A percentile compares a stretch with the other conserved stretches of the same genome.
Conservation (phyloP, 2,888 invertebrate genomes). For the Caenorhabditis panamensis region DNA sequence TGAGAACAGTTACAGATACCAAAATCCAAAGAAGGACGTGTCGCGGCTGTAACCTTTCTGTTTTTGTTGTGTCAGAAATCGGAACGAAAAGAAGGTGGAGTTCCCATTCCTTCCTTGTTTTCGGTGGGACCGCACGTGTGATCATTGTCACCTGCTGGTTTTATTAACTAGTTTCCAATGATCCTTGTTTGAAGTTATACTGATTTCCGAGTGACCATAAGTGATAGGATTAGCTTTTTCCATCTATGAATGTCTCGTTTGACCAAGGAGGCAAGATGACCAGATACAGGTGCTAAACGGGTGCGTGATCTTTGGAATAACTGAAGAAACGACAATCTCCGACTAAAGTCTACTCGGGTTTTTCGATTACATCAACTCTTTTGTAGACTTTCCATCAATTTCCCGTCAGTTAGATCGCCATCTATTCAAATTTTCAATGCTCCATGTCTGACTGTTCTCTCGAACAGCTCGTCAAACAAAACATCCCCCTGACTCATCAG, state of each 20-base stretch:
- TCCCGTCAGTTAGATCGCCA: background rate
- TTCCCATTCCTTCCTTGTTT: background rate
- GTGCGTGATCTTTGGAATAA: background rate
- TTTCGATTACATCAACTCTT: background rate
- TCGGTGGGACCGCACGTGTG: background rate
- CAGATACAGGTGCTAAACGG: background rate
- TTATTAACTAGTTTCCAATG: background rate
- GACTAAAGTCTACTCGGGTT: no score
- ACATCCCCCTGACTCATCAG: constrained; percentile 6
- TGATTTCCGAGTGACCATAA: background rate
- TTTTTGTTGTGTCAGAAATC: background rate
- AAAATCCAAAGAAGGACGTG: constrained; percentile 3
- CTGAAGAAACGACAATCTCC: background rate
- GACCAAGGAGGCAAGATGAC: no score
- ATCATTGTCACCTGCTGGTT: background rate
- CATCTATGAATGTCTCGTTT: no score
- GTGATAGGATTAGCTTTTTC: no score
- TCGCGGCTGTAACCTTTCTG: background rate
- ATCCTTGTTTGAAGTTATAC: background rate
- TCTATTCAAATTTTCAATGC: background rate
- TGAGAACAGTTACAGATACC: background rate
- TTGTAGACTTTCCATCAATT: background rate
- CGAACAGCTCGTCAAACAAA: constrained; percentile 38
- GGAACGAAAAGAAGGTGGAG: background rate
- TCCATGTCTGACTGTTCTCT: constrained; percentile 28